These are phyloP conservation scores for Parambassis ranga DNA, from an alignment of 2,797 vertebrate species.

Conservation along the genomic window DNA sequence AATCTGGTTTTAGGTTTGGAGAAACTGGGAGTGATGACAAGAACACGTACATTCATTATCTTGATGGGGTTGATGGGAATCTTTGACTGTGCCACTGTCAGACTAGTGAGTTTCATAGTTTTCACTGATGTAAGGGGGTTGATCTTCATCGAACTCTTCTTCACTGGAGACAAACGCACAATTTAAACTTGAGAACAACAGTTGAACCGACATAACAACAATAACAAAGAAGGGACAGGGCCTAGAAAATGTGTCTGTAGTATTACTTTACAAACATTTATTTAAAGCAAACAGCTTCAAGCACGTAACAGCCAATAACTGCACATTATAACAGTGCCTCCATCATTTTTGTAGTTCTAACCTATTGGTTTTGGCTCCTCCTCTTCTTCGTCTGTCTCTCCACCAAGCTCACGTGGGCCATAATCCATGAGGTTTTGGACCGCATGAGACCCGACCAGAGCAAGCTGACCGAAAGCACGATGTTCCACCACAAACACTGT, in stretches of 20 bases:
- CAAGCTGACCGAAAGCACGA: slow-evolving; percentile 86
- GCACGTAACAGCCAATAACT: too few relatives aligned
- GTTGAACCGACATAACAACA: too few relatives aligned
- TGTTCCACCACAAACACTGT: slow-evolving; percentile 91
- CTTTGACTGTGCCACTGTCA: slow-evolving; percentile 72
- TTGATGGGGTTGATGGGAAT: slow-evolving; percentile 79
- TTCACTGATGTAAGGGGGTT: slow-evolving; percentile 68
- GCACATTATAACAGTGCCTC: too few relatives aligned
- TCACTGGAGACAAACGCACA: slow-evolving; percentile 31
- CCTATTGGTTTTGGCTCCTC: slow-evolving; percentile 67
- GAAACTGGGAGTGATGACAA: neutral
- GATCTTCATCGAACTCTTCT: neutral
- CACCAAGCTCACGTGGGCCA: slow-evolving; percentile 77
- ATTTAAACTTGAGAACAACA: neutral
- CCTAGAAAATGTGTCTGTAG: neutral
- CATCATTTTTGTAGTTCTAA: neutral
- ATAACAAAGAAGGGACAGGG: neutral
- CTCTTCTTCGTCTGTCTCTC: slow-evolving; percentile 75
- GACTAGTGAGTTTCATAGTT: slow-evolving; percentile 67
- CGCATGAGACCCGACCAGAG: slow-evolving; percentile 87
- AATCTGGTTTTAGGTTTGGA: neutral
- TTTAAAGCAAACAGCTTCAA: too few relatives aligned
- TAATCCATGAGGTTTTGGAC: slow-evolving; percentile 88
- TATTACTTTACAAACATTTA: too few relatives aligned
- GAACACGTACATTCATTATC: slow-evolving; percentile 68